Evolutionary conservation across 2,888 invertebrate species (phyloP).

Genomic region (Dione vanillae): DNA sequence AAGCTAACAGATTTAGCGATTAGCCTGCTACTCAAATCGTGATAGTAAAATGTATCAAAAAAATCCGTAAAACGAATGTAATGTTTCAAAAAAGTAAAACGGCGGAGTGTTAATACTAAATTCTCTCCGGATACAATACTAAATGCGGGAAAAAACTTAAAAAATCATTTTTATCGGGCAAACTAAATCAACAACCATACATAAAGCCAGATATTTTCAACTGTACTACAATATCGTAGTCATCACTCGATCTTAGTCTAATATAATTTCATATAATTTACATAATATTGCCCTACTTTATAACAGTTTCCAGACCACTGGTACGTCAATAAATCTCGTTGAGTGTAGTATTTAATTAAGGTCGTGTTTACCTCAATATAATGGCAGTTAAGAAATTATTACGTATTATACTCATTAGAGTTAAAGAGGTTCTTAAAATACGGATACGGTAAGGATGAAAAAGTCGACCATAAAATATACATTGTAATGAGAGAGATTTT

Average conservation of each 20-base stretch:
- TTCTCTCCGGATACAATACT: no score
- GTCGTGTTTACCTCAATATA: slow-evolving; percentile 12
- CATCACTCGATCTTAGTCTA: not conserved
- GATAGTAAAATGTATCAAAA: no score
- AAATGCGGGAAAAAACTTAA: no score
- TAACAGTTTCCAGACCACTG: slow-evolving; percentile 14
- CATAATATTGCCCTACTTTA: not conserved
- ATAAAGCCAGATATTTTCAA: not conserved
- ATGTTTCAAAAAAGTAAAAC: no score
- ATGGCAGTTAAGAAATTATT: slow-evolving; percentile 30
- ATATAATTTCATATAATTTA: slow-evolving; percentile 2
- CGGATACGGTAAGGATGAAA: slow-evolving; percentile 10
- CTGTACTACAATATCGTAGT: not conserved
- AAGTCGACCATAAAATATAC: slow-evolving; percentile 21
- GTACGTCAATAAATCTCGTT: not conserved
- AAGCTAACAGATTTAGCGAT: no score
- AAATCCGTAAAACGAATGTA: no score
- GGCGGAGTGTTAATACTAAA: no score
- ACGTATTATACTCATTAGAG: slow-evolving; percentile 26
- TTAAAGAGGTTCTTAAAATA: slow-evolving; percentile 30
- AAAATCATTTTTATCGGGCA: no score
- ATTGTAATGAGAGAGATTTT: slow-evolving; percentile 18
- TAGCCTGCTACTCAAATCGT: no score
- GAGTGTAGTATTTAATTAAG: slow-evolving; percentile 16
- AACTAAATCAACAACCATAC: not conserved